These are phyloP conservation scores for Hippocampus mohnikei DNA, from an alignment of 2,113 vertebrate species.

Conservation along the genomic window DNA sequence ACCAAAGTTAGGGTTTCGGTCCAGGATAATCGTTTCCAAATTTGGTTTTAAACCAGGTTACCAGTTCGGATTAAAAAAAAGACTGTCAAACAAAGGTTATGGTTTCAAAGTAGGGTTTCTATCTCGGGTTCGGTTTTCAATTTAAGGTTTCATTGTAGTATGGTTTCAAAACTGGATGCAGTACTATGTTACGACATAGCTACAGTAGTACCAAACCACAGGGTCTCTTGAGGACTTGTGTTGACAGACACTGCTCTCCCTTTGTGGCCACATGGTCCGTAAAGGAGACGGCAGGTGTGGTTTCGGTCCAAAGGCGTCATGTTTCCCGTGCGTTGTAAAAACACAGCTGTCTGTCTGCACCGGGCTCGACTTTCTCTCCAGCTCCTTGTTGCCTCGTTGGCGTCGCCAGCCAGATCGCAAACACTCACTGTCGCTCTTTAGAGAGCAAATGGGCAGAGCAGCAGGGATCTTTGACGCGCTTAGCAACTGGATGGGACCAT, in stretches of 20 bases:
- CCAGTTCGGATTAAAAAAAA: no score
- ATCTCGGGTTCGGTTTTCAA: background rate
- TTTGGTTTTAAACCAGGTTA: background rate
- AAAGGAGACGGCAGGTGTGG: slow-evolving; percentile 73
- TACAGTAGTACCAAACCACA: slow-evolving; percentile 14
- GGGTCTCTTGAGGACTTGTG: slow-evolving; percentile 68
- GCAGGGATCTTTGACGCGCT: slow-evolving; percentile 50
- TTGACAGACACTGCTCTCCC: slow-evolving; percentile 69
- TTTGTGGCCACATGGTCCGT: slow-evolving; percentile 65
- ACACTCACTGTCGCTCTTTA: slow-evolving; percentile 67
- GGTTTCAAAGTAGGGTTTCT: background rate
- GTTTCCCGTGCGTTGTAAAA: slow-evolving; percentile 73
- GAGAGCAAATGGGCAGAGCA: slow-evolving; percentile 61
- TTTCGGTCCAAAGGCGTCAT: slow-evolving; percentile 52
- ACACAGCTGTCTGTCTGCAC: slow-evolving; percentile 70
- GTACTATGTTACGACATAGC: background rate
- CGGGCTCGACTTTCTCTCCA: slow-evolving; percentile 52
- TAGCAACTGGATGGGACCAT: slow-evolving; percentile 49
- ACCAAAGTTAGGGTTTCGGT: background rate
- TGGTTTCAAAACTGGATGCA: background rate
- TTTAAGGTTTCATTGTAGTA: background rate
- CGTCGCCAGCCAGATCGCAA: slow-evolving; percentile 59
- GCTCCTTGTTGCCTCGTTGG: slow-evolving; percentile 69
- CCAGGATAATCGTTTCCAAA: no score
- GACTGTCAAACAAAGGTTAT: background rate